A percentile compares a stretch with the other conserved stretches of the same genome.
phyloP scores from a whole-genome alignment of 2,113 vertebrate species.

The Rhinichthys klamathensis region DNA sequence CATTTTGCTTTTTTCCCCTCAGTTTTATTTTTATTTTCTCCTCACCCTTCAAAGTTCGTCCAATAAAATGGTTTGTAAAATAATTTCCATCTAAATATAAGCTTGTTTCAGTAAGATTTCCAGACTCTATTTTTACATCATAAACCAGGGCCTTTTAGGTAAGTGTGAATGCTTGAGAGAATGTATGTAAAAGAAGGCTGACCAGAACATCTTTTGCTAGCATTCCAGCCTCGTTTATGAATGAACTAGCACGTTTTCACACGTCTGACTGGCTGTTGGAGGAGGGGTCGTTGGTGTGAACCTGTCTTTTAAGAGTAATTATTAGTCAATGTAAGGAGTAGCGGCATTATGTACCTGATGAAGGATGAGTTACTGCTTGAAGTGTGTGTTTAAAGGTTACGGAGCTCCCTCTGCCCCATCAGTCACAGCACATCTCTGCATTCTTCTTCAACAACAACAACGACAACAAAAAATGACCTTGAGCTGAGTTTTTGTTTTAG shows the following conservation, averaged over 20 bases:
- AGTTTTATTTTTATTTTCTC: background rate
- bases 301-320: background rate
- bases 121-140: constrained; percentile 24
- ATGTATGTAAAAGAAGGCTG: background rate
- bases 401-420: background rate
- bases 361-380: background rate
- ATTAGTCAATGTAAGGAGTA: background rate
- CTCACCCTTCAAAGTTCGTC: background rate
- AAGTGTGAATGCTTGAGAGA: constrained; percentile 31
- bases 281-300: background rate
- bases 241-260: constrained; percentile 51
- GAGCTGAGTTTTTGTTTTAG: background rate
- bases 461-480: background rate
- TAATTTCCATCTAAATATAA: constrained; percentile 41
- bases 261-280: constrained; percentile 21
- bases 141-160: constrained; percentile 48
- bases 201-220: constrained; percentile 20
- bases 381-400: background rate
- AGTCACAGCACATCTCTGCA: background rate
- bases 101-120: background rate
- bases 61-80: background rate
- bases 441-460: background rate
- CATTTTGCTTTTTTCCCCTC: background rate
- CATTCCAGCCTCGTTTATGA: constrained; percentile 58
- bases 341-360: background rate